phyloP scores from a whole-genome alignment of 64 coral and sea anemone species.

The Stichodactyla helianthus region DNA sequence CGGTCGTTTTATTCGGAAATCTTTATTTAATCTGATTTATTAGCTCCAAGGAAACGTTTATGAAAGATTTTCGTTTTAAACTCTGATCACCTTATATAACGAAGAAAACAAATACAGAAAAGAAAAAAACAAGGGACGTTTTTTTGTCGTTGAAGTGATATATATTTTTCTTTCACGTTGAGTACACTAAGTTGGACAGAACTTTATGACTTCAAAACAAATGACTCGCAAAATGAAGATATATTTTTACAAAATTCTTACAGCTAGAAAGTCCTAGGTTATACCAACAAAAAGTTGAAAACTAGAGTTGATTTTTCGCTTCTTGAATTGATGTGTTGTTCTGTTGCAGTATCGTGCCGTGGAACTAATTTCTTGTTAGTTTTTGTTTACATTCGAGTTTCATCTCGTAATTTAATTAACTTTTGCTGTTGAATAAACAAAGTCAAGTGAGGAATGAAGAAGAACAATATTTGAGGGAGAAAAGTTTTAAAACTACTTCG shows the following conservation, averaged over 20 bases:
- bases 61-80: background rate
- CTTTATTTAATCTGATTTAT: background rate
- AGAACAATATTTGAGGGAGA: background rate
- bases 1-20: background rate
- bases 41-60: background rate
- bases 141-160: background rate
- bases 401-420: background rate
- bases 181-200: background rate
- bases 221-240: background rate
- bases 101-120: background rate
- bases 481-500: background rate
- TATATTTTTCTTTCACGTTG: background rate
- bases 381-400: background rate
- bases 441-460: background rate
- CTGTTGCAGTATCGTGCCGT: background rate
- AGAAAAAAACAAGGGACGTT: background rate
- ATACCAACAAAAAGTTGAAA: background rate
- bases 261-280: background rate
- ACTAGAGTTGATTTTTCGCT: background rate
- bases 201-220: background rate
- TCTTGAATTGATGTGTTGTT: background rate
- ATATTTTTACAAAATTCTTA: background rate
- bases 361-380: background rate
- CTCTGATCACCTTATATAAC: background rate
- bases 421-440: background rate